Evolutionary conservation across 2,888 invertebrate species (phyloP), one percentile per base, ranked within the genome.

Genomic region (Melanargia galathea): DNA sequence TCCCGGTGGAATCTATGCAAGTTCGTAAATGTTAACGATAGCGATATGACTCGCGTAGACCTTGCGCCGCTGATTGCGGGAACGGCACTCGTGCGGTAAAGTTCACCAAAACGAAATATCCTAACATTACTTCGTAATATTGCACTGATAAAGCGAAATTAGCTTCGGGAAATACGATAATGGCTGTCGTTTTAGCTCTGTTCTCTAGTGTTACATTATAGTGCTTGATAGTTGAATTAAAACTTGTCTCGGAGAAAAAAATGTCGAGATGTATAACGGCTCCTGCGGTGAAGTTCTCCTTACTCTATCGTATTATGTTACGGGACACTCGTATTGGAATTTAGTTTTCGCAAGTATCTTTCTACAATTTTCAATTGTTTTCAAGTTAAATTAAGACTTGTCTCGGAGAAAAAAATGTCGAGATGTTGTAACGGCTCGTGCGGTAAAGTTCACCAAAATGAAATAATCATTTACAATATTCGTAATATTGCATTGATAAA

Each of bases 11-110:
- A 57, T 57, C 48, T 48, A 48, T 57, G 46, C 58, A 58, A 48
- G 58, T 48, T 58, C 58, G 58, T 58, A 58, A 58, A 58, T 58
- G 58, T 58, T 58, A 58, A 58, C 20, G 58, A 48, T 22, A 30
- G 18, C 56, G 30, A 45, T 45, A 56, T 13, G 35, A 58, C 48
- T 48, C 58, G 22, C 58, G n/a, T n/a, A 16, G 43, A 30, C 18
- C 13, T 30, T 13, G 30, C 45, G 18, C 45, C 43, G 43, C 33
- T 45, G 45, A 56, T 45, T 56, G 56, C 45, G 43, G 16, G 30
- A 30, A 30, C 18, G 57, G 24, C 13, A 38, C 24, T 26, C 24
- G 2, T 46, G 13, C 6, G 10, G 46, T n/a, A 11, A 43, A 43
- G 43, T 43, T 43, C 43, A 40, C 40, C 7, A 18, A n/a, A 43